Evolutionary conservation across 2,113 vertebrate genomes (phyloP).

Genomic region (Ranitomeya imitator): DNA sequence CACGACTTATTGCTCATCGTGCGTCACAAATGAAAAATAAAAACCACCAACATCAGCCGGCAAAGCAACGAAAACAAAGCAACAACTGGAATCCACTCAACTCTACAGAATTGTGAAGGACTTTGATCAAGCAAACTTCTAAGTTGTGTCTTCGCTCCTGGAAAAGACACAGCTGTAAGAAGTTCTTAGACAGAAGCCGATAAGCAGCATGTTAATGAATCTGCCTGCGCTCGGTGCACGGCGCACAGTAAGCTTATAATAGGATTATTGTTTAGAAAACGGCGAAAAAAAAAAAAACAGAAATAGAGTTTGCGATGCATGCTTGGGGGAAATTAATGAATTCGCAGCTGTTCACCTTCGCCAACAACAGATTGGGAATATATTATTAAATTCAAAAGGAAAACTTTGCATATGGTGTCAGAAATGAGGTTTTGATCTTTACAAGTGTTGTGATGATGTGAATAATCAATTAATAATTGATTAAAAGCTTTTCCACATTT

Average conservation of each 20-base stretch:
- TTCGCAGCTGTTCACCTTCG: slow-evolving; percentile 66
- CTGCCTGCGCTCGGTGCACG: slow-evolving; percentile 34
- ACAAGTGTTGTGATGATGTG: slow-evolving; percentile 77
- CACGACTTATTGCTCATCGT: not conserved
- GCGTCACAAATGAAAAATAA: not conserved
- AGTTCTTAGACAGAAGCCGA: slow-evolving; percentile 1
- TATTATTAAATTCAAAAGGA: slow-evolving; percentile 67
- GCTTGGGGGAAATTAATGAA: slow-evolving; percentile 62
- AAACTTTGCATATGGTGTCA: slow-evolving; percentile 67
- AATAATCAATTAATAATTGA: slow-evolving; percentile 90
- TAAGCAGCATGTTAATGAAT: slow-evolving; percentile 56
- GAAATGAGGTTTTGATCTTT: slow-evolving; percentile 82
- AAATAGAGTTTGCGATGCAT: slow-evolving; percentile 62
- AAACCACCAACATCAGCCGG: not conserved
- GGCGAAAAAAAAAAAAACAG: slow-evolving; percentile 58
- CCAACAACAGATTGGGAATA: slow-evolving; percentile 68
- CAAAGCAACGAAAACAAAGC: slow-evolving; percentile 9
- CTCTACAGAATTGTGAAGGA: not conserved
- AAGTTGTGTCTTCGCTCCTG: slow-evolving; percentile 20
- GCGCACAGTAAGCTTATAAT: slow-evolving; percentile 64
- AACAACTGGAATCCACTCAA: not conserved
- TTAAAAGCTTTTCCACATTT: slow-evolving; percentile 71
- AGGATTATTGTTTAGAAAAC: slow-evolving; percentile 66
- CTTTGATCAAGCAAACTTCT: slow-evolving; percentile 51
- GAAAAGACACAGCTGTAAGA: slow-evolving; percentile 48